Conservation (phyloP, 2,797 vertebrate genomes). For the Catamblyrhynchus diadema region DNA sequence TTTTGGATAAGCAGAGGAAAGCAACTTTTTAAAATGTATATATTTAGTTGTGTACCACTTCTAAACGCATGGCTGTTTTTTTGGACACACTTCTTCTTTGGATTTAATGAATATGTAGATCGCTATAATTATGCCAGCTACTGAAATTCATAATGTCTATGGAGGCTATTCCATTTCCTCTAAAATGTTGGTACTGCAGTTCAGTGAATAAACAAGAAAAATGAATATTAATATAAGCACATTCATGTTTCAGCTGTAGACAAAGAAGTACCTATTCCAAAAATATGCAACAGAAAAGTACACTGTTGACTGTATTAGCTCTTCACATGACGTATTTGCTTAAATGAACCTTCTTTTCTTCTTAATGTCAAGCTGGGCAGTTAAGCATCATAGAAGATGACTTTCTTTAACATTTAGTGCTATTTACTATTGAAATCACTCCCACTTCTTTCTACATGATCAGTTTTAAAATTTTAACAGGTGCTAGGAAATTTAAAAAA, state of each 20-base stretch:
- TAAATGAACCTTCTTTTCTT: slow-evolving; percentile 73
- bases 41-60: slow-evolving; percentile 75
- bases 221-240: slow-evolving; percentile 78
- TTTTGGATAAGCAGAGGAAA: slow-evolving; percentile 64
- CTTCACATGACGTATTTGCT: slow-evolving; percentile 67
- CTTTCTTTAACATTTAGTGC: slow-evolving; percentile 75
- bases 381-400: slow-evolving; percentile 74
- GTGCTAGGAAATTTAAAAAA: slow-evolving; percentile 77
- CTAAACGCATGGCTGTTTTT: slow-evolving; percentile 81
- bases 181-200: slow-evolving; percentile 78
- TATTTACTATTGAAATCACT: slow-evolving; percentile 75
- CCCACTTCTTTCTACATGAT: slow-evolving; percentile 78
- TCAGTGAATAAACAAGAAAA: slow-evolving; percentile 81
- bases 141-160: slow-evolving; percentile 83
- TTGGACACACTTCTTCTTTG: slow-evolving; percentile 81
- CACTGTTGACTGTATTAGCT: slow-evolving; percentile 64
- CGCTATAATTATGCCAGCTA: slow-evolving; percentile 84
- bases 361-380: slow-evolving; percentile 75
- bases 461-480: slow-evolving; percentile 83
- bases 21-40: slow-evolving; percentile 72
- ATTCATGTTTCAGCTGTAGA: slow-evolving; percentile 71
- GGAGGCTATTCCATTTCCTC: slow-evolving; percentile 81
- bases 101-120: slow-evolving; percentile 88
- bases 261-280: slow-evolving; percentile 71
- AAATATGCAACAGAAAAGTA: slow-evolving; percentile 67